Conservation (phyloP, 2,113 vertebrate species). For the Probosciger aterrimus region DNA sequence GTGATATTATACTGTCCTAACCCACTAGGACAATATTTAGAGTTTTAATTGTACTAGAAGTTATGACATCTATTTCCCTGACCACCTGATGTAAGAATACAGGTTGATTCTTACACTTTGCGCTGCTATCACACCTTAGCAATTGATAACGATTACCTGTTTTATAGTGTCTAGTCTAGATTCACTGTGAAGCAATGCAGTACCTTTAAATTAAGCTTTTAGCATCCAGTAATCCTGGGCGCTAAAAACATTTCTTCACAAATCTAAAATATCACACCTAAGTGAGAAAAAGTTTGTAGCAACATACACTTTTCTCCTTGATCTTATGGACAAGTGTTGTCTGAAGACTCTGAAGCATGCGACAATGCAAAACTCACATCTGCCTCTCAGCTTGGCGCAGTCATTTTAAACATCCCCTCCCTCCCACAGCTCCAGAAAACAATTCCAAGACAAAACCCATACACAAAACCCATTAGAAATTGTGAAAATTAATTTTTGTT, state of each 20-base stretch:
- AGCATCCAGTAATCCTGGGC: slow-evolving; percentile 52
- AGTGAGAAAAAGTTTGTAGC: slow-evolving; percentile 51
- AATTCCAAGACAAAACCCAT: not conserved
- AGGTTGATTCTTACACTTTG: slow-evolving; percentile 18
- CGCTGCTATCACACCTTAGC: slow-evolving; percentile 49
- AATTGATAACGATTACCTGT: slow-evolving; percentile 13
- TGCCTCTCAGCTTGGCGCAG: slow-evolving; percentile 44
- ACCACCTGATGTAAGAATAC: not conserved
- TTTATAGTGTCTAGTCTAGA: slow-evolving; percentile 64
- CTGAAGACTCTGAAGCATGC: slow-evolving; percentile 52
- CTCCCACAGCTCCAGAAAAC: not conserved
- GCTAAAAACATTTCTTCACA: not conserved
- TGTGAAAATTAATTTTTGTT: slow-evolving; percentile 24
- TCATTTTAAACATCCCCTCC: slow-evolving; percentile 35
- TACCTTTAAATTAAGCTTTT: slow-evolving; percentile 58
- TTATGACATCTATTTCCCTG: not conserved
- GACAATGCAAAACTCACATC: slow-evolving; percentile 35
- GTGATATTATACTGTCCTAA: slow-evolving; percentile 15
- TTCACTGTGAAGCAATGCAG: slow-evolving; percentile 18
- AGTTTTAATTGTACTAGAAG: slow-evolving; percentile 50
- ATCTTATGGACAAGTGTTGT: slow-evolving; percentile 17
- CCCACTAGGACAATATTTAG: slow-evolving; percentile 27
- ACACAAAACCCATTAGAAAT: slow-evolving; percentile 19
- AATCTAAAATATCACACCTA: slow-evolving; percentile 18
- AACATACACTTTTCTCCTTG: slow-evolving; percentile 38